Base-by-base conservation (phyloP, 2,113 vertebrate genomes). In the Carassius gibelio region DNA sequence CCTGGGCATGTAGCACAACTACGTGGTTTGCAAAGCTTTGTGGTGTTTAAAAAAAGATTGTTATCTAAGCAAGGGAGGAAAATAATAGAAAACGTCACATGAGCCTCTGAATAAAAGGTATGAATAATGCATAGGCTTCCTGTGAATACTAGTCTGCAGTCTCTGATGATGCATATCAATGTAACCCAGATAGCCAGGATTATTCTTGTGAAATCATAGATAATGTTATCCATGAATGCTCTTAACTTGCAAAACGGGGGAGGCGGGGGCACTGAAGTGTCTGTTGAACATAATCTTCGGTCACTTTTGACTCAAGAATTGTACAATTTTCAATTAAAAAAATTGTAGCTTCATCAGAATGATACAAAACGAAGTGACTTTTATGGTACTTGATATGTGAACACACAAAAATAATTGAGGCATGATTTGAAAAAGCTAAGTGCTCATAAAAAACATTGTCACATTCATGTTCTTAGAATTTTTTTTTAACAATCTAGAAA, bases 81-180 rank as follows among this genome's bases (percentile, higher is more conserved):
- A 89, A 90, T 88, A 90, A 90, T 90, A 87, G 88, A 88, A 89
- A 90, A 84, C 34, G 88, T 87, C 88, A 90, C 80, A 85, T 79
- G 89, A 89, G 82, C 87, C 66, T 59, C 81, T 86, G 85, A 85
- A 89, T 88, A 87, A 88, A 61, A 72, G 72, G 38, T 59, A 88
- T 91, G 87, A 89, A 91, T 91, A 89, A 91, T 90, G 86, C 59
- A 91, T 88, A 48, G 88, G 77, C 84, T 89, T 87, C 84, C 69
- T 71, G 68, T 78, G 86, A 89, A 88, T 88, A 84, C 85, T 74
- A 78, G 87, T 85, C 50, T 85, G 87, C 72, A 81, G 55, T 75
- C 83, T 34, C 81, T 71, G 30, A 84, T 61, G 78, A 86, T 89
- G 82, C 74, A 61, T 83, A 82, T 86, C 86, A 82, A 80, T 83